Conservation (phyloP, 2,888 invertebrate species). For the Ypsolopha sequella region DNA sequence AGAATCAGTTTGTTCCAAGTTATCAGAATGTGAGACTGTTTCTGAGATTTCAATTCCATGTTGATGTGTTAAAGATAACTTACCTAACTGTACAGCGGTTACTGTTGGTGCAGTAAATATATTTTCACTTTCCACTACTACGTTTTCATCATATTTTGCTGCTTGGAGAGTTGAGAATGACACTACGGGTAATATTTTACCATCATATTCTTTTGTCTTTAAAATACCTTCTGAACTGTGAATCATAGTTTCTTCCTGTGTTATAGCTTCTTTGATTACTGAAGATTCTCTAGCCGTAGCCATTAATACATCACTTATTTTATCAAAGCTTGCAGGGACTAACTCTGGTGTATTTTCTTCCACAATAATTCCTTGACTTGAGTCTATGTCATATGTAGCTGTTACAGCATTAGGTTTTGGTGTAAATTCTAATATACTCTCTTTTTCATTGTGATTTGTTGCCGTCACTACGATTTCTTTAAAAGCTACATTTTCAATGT, state of each 20-base stretch:
- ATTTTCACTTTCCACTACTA: slow-evolving; percentile 72
- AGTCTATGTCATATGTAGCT: slow-evolving; percentile 31
- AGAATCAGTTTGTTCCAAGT: slow-evolving; percentile 44
- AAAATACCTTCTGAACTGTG: slow-evolving; percentile 53
- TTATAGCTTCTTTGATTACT: slow-evolving; percentile 69
- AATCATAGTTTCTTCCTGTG: slow-evolving; percentile 66
- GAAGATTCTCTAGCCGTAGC: slow-evolving; percentile 43
- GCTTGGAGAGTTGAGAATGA: slow-evolving; percentile 62
- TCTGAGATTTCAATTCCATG: slow-evolving; percentile 68
- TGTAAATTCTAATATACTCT: slow-evolving; percentile 32
- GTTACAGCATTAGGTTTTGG: slow-evolving; percentile 19
- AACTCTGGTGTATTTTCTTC: slow-evolving; percentile 62
- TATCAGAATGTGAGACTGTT: slow-evolving; percentile 66
- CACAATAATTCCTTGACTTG: slow-evolving; percentile 59
- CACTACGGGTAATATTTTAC: slow-evolving; percentile 48
- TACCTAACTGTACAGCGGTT: slow-evolving; percentile 55
- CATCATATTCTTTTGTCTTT: slow-evolving; percentile 19
- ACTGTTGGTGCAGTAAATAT: slow-evolving; percentile 30
- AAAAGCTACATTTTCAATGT: slow-evolving; percentile 58
- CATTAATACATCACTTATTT: slow-evolving; percentile 21
- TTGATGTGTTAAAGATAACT: slow-evolving; percentile 44
- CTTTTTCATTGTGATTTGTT: slow-evolving; percentile 69
- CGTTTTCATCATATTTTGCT: slow-evolving; percentile 67
- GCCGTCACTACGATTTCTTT: slow-evolving; percentile 68
- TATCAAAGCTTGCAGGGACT: slow-evolving; percentile 38